phyloP scores from a whole-genome alignment of 2,888 invertebrate species.

The Eudasyphora cyanicolor region DNA sequence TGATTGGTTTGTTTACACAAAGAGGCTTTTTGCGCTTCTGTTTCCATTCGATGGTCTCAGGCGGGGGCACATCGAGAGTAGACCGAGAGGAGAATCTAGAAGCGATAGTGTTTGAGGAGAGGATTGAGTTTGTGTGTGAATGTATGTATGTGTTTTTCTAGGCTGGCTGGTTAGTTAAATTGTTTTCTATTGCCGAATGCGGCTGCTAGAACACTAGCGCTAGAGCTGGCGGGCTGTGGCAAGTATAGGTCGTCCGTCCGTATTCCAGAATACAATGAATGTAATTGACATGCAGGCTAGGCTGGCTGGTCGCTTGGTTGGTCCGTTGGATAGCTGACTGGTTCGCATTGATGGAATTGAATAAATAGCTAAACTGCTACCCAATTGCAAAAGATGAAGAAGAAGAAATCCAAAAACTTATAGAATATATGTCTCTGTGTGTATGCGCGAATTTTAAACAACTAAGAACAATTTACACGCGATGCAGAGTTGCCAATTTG shows the following conservation, averaged over 20 bases:
- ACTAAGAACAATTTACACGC: too few relatives aligned
- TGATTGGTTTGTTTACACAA: conserved; percentile 69
- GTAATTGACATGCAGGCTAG: conserved; percentile 62
- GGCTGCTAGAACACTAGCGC: conserved; percentile 7
- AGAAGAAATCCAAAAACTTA: conserved; percentile 21
- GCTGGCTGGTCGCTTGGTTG: not conserved
- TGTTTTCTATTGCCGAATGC: conserved; percentile 15
- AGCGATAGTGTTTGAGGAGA: too few relatives aligned
- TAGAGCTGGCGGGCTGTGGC: not conserved
- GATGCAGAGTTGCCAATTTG: not conserved
- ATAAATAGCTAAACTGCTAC: too few relatives aligned
- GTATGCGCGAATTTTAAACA: too few relatives aligned
- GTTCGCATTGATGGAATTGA: conserved; percentile 2
- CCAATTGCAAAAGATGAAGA: too few relatives aligned
- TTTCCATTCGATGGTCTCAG: conserved; percentile 49
- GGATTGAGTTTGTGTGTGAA: not conserved
- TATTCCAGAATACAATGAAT: conserved; percentile 64
- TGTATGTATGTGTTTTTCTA: not conserved
- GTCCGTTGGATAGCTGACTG: not conserved
- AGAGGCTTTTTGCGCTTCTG: conserved; percentile 66
- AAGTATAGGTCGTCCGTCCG: conserved; percentile 48
- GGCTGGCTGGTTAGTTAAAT: conserved; percentile 17
- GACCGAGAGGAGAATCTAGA: too few relatives aligned
- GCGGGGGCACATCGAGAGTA: too few relatives aligned
- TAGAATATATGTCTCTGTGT: not conserved